Evolutionary conservation across 2,888 invertebrate genomes (phyloP), one percentile per base, ranked within the genome.

Genomic region (Lacanobia oleracea): DNA sequence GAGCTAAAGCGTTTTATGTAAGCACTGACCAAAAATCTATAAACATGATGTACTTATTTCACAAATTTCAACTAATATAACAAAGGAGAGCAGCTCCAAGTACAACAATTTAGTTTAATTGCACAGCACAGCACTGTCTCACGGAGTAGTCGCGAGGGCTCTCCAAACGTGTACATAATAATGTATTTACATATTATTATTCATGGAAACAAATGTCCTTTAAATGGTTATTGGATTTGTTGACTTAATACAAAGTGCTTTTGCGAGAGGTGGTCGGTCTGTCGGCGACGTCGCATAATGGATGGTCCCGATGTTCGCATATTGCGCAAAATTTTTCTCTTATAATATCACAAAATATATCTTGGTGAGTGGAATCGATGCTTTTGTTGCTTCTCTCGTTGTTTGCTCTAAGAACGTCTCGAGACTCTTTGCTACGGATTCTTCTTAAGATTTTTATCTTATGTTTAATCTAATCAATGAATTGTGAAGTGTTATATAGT

Each of bases 231-330:
- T 93, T 91, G 93, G 91, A 94, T 94, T 93, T 94, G 94, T 94
- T 94, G 94, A 94, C 93, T 94, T 93, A 94, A 94, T 94, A 94
- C 94, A 94, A 94, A 94, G 91, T 93, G 93, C 93, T 92, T 91
- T 93, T 91, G 89, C 90, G 91, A 91, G 91, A 91, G 93, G 92
- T 93, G 93, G 92, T 91, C 92, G 89, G 89, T 91, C 92, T 93
- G 93, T 88, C 87, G 90, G 87, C 91, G 93, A 92, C 92, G 81
- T 91, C 85, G 88, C 79, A 90, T 93, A 92, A 93, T 93, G 91
- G 90, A 93, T 93, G 91, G 90, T 84, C 88, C 84, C 87, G 88
- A 86, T 89, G 89, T 89, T 89, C 88, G 87, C 88, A 90, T 92
- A 93, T 92, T 91, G 93, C 91, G 89, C 90, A 91, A 91, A n/a